Base-by-base conservation (phyloP, 2,113 vertebrate genomes). In the Danionella cerebrum region DNA sequence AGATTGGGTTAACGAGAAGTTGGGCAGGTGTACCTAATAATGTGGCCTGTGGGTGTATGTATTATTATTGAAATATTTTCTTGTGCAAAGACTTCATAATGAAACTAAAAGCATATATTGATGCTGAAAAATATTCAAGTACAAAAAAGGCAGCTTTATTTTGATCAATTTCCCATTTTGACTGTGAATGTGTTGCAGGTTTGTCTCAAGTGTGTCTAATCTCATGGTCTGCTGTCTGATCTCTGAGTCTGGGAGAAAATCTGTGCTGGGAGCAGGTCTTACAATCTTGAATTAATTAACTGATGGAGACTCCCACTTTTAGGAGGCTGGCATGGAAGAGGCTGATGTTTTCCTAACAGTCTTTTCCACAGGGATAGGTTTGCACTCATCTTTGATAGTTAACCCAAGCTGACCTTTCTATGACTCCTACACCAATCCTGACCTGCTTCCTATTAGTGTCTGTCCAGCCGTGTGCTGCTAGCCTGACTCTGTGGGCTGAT, bases 321-420 rank as follows among this genome's bases (percentile, higher is more conserved):
- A 69, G 76, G 81, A 84, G 83, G 82, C 79, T 78, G 85, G 83
- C 81, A 79, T 72, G 82, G 84, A 79, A 73, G 76, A 69, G 78
- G 77, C 69, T 73, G 76, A 84, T 89, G 85, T 89, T 89, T 87
- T 87, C 82, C 71, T 84, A 83, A 3, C 64, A 51, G 71, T 71
- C 65, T 84, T 86, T 88, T 88, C 82, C 86, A 88, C 85, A 86
- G 84, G 85, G 85, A 88, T 84, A 85, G 72, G 83, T 88, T 88
- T 89, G 86, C 84, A 86, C 85, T 89, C 85, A 87, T 87, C 88
- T 88, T 87, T 88, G 85, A 87, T 85, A 85, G 86, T 87, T 88
- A 86, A 88, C 86, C 85, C 78, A 54, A 51, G 39, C 78, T 81
- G 86, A 90, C 88, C 83, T 69, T 70, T 79, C 78, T 71, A 76